Percentiles rank a stretch among this genome's conserved stretches.
Conservation (phyloP, 2,888 invertebrate species). For the Cataglyphis albicans region DNA sequence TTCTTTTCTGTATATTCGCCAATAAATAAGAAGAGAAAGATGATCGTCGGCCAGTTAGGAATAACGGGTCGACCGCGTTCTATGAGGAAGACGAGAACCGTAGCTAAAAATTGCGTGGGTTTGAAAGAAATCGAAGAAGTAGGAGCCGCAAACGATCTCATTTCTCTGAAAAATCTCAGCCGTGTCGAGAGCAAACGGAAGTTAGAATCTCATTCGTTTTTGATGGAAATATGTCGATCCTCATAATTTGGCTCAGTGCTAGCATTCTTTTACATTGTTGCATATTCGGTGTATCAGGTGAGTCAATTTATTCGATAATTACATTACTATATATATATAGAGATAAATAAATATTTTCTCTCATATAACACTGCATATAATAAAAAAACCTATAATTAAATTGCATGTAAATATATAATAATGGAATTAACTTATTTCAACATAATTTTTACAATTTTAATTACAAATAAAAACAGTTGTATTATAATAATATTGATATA, state of each 20-base stretch:
- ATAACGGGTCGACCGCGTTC: slow-evolving; percentile 67
- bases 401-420: neutral
- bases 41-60: slow-evolving; percentile 67
- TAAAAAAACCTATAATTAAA: neutral
- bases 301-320: slow-evolving; percentile 53
- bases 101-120: slow-evolving; percentile 51
- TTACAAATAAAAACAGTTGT: neutral
- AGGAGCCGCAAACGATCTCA: slow-evolving; percentile 32
- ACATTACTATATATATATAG: neutral
- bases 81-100: slow-evolving; percentile 29
- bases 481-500: neutral
- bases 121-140: slow-evolving; percentile 58
- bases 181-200: slow-evolving; percentile 13
- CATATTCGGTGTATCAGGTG: slow-evolving; percentile 44
- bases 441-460: neutral
- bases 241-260: slow-evolving; percentile 7
- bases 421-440: neutral
- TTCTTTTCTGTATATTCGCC: slow-evolving; percentile 1
- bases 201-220: neutral
- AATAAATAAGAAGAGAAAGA: slow-evolving; percentile 42
- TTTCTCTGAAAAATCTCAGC: slow-evolving; percentile 44
- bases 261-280: slow-evolving; percentile 4
- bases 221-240: slow-evolving; percentile 39
- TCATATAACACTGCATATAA: neutral
- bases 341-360: neutral